Evolutionary conservation across 2,113 vertebrate genomes (phyloP).

Genomic region (Myrmecobius fasciatus): DNA sequence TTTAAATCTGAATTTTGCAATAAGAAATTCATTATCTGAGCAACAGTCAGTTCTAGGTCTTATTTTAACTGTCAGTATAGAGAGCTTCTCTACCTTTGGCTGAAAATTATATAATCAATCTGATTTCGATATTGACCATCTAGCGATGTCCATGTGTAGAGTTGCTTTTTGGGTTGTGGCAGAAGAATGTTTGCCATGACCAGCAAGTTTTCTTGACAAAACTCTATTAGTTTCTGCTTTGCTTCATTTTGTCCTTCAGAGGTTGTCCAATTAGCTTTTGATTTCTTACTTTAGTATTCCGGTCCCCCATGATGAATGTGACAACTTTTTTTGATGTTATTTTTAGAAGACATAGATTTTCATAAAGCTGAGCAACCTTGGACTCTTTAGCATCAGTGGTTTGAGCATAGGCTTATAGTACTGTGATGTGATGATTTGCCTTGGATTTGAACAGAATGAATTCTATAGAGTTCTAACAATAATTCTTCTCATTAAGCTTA

Average conservation of each 20-base stretch:
- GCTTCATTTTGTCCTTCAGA: neutral
- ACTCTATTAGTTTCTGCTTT: neutral
- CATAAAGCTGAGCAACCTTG: neutral
- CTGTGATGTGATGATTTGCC: neutral
- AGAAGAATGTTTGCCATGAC: neutral
- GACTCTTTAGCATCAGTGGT: neutral
- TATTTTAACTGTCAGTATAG: neutral
- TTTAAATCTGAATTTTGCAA: neutral
- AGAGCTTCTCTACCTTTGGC: neutral
- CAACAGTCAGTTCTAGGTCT: neutral
- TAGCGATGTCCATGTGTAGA: neutral
- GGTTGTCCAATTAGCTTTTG: neutral
- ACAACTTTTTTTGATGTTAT: neutral
- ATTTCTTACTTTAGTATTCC: neutral
- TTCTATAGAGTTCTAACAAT: neutral
- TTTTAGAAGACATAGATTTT: neutral
- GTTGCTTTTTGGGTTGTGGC: neutral
- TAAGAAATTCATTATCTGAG: neutral
- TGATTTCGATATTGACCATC: neutral
- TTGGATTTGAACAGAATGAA: neutral
- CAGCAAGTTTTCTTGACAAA: neutral
- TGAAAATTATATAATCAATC: neutral
- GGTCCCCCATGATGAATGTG: neutral
- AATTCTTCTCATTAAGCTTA: slow-evolving; percentile 34
- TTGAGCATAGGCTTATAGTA: neutral